Percentiles rank a stretch among this genome's conserved stretches.
These are phyloP conservation scores for Callipepla californica DNA, from an alignment of 2,113 vertebrate genomes.

Conservation along the genomic window DNA sequence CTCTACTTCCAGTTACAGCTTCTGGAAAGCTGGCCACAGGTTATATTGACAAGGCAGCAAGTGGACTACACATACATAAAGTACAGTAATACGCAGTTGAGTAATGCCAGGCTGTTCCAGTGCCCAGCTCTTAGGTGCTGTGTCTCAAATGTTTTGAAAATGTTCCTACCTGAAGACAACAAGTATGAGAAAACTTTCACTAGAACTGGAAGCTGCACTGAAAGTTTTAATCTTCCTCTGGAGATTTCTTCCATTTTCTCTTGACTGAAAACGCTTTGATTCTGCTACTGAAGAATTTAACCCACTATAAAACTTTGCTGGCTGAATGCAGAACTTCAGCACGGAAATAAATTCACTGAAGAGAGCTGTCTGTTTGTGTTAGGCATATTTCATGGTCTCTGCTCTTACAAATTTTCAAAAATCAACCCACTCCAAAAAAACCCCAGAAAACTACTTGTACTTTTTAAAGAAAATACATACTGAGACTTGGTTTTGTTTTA, in stretches of 20 bases:
- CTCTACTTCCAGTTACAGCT: not conserved
- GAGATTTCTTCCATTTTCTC: not conserved
- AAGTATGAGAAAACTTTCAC: rapidly evolving
- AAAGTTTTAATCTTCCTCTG: not conserved
- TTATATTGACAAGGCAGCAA: not conserved
- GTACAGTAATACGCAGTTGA: not conserved
- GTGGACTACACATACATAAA: not conserved
- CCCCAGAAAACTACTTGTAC: not conserved
- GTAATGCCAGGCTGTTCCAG: not conserved
- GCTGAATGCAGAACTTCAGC: not conserved
- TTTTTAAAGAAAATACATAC: not conserved
- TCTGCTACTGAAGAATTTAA: not conserved
- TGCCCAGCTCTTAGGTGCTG: not conserved
- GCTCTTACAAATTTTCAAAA: not conserved
- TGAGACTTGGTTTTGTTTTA: not conserved
- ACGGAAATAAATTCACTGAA: not conserved
- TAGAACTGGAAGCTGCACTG: not conserved
- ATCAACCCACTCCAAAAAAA: not conserved
- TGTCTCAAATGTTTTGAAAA: not conserved
- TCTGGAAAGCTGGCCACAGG: not conserved
- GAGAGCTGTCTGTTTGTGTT: not conserved
- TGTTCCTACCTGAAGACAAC: not conserved
- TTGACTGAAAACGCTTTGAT: not conserved
- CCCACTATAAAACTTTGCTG: rapidly evolving
- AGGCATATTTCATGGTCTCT: not conserved